Base-by-base conservation (phyloP, 2,888 invertebrate species). In the Leucoptera coffeella region DNA sequence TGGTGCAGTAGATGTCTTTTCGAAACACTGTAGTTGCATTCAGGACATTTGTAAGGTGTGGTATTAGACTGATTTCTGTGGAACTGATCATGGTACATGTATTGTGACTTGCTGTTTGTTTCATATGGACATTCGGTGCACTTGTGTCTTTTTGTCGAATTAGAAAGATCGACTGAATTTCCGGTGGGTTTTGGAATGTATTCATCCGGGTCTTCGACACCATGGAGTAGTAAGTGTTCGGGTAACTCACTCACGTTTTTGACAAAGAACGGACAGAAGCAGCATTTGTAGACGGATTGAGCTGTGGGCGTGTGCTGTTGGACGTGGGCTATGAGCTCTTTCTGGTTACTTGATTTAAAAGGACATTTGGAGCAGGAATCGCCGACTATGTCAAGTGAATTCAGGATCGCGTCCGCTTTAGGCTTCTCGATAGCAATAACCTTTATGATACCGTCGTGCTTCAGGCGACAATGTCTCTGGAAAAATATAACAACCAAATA, bases 21-120 rank as follows among this genome's bases (percentile, higher is more conserved):
- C 29, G 82, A 84, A 6, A 88, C 88, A 43, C 86, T 86, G 47
- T 88, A 90, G 35, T 82, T 82, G 50, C 91, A 92, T 38, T 80
- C 73, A 12, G 77, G 77, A 46, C 92, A 92, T 50, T 85, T 85
- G 54, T 83, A 85, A n/a, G 80, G 80, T 17, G 17, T 17, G 1
- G 82, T 80, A 23, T 79, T 78, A 27, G 80, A 74, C 1, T 81
- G 79, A 20, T 58, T 45, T 10, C 81, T 73, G 46, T 92, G 92
- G 47, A 90, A 84, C 44, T 89, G 88, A 44, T 86, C 86, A 45
- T 91, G 91, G 47, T 90, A 88, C 46, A 84, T 77, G 53, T 80
- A 88, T 51, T 90, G 89, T 14, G 86, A 86, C 50, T 86, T 87
- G 48, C 85, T 86, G 46, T 88, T 87, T 20, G 86, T 86, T 36